Evolutionary conservation across 2,113 vertebrate species (phyloP).

Genomic region (Rhea pennata): DNA sequence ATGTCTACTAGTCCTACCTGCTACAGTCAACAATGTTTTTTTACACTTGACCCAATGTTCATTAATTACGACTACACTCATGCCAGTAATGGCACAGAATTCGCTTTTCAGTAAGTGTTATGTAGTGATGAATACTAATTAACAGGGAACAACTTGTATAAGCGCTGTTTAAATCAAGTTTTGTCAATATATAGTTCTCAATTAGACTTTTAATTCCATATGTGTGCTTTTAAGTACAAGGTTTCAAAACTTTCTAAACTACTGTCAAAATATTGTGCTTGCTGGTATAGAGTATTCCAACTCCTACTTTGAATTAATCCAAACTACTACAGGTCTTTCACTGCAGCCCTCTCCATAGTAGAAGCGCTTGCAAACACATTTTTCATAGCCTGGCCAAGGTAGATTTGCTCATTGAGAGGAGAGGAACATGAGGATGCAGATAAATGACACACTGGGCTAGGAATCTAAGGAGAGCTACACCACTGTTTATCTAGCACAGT

Average conservation of each 20-base stretch:
- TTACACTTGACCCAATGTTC: not conserved
- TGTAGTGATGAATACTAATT: not conserved
- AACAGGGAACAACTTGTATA: not conserved
- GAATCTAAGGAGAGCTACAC: not conserved
- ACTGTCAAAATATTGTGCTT: not conserved
- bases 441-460: not conserved
- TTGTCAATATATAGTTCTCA: not conserved
- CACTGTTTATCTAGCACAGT: not conserved
- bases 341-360: not conserved
- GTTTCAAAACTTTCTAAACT: not conserved
- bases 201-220: not conserved
- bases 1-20: not conserved
- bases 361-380: not conserved
- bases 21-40: not conserved
- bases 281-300: not conserved
- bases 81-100: not conserved
- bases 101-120: not conserved
- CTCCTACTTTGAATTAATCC: not conserved
- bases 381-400: not conserved
- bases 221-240: not conserved
- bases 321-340: not conserved
- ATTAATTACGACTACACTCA: not conserved
- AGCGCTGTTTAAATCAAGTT: not conserved
- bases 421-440: accelerated
- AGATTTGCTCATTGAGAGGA: not conserved